Evolutionary conservation across 2,113 vertebrate species (phyloP).

Genomic region (Setophaga kirtlandii): DNA sequence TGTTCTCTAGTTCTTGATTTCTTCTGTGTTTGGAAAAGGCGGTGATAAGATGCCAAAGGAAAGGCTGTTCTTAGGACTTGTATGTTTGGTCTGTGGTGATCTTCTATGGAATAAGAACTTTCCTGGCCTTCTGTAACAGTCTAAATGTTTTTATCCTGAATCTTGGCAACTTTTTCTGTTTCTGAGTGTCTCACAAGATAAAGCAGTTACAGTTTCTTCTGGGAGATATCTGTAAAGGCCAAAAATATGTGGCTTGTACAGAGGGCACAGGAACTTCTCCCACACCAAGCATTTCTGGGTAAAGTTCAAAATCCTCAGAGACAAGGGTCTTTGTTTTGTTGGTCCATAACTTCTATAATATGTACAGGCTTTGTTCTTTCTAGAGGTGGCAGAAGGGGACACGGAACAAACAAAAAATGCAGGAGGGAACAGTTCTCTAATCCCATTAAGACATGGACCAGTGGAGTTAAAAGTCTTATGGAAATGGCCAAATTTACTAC

Average conservation of each 20-base stretch:
- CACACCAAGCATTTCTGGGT: not conserved
- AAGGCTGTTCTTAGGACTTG: not conserved
- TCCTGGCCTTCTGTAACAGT: not conserved
- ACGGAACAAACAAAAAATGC: not conserved
- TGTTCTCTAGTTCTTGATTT: not conserved
- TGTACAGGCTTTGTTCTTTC: not conserved
- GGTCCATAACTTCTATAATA: not conserved
- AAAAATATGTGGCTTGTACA: not conserved
- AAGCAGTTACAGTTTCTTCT: constrained; percentile 9
- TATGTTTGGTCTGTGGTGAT: not conserved
- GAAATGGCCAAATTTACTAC: not conserved
- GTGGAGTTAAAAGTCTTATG: not conserved
- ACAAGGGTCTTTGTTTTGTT: not conserved
- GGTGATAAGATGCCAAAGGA: not conserved
- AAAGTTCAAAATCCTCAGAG: not conserved
- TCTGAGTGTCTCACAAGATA: constrained; percentile 9
- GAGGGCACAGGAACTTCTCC: not conserved
- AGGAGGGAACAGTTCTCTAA: not conserved
- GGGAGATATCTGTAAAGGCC: not conserved
- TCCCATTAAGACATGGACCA: not conserved
- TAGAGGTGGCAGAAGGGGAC: not conserved
- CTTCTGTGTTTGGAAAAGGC: not conserved
- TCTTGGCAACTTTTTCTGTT: not conserved
- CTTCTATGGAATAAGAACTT: not conserved
- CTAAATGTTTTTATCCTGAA: not conserved